A percentile compares a stretch with the other conserved stretches of the same genome.
Conservation (phyloP, 2,888 invertebrate genomes). For the Diaphora mendica region DNA sequence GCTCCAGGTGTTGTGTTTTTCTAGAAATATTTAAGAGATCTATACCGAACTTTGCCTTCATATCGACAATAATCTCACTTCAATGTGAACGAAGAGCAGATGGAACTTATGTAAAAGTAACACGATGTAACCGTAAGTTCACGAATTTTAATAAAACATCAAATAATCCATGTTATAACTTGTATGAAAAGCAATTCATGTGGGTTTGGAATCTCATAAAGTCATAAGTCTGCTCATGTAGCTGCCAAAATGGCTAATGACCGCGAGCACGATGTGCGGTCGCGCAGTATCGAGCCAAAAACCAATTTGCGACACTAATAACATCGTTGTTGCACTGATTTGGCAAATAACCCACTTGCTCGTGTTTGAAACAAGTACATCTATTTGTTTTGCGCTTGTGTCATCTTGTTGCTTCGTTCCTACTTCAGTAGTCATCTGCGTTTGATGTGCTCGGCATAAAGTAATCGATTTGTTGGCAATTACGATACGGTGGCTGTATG, state of each 20-base stretch:
- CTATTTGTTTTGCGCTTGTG: neutral
- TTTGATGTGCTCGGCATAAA: too few species aligned
- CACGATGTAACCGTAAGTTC: slow-evolving; percentile 3
- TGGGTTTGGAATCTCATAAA: slow-evolving; percentile 68
- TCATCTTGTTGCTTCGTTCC: neutral
- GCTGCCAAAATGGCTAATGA: slow-evolving; percentile 85
- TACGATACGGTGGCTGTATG: neutral
- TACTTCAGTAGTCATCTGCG: neutral
- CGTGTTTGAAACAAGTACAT: slow-evolving; percentile 4
- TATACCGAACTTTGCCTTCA: neutral
- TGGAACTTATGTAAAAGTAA: neutral
- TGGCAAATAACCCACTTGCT: slow-evolving; percentile 33
- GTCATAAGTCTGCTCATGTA: slow-evolving; percentile 69
- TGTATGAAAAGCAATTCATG: slow-evolving; percentile 52
- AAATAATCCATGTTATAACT: slow-evolving; percentile 33
- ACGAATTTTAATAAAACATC: slow-evolving; percentile 41
- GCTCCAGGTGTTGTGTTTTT: neutral
- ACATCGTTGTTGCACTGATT: slow-evolving; percentile 67
- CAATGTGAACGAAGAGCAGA: neutral
- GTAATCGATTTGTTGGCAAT: neutral
- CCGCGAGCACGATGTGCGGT: slow-evolving; percentile 76
- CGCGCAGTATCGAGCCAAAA: slow-evolving; percentile 80
- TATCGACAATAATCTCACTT: neutral
- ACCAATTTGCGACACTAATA: slow-evolving; percentile 82
- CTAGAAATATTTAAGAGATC: neutral